Base-by-base conservation (phyloP, 2,113 vertebrate species). In the Oryzias woworae region DNA sequence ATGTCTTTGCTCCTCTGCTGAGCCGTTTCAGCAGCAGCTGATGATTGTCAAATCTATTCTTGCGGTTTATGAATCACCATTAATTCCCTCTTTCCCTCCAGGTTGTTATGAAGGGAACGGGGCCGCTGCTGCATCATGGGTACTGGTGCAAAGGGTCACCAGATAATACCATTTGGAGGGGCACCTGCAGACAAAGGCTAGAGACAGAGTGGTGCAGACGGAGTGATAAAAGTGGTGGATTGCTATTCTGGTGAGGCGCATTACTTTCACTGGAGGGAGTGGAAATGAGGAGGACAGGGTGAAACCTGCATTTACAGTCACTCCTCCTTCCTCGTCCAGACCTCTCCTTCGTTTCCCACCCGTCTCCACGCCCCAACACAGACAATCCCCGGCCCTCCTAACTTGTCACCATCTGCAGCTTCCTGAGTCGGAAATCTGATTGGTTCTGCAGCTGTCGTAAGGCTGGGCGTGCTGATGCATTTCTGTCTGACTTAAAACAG, bases 261-360 rank as follows among this genome's bases (percentile, higher is more conserved):
- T 66, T 50, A 83, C 76, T 86, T 78, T 87, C 80, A 58, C 76
- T 84, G 49, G 69, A 36, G 31, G 44, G 65, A 47, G 66, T 41
- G 60, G 6, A 58, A 22, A 24, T 31, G 10, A 13, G n/a, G 59
- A 72, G 58, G 51, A 69, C 54, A 46, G 4, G 26, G 22, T 54
- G 55, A 65, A 62, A 58, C 62, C 31, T 57, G 22, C 14, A 20
- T 41, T 44, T 52, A 47, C 46, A 57, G 41, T 15, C 52, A 62
- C 56, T 74, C 57, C 48, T 67, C 41, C 56, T 56, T 51, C 54
- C 47, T 58, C 18, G 2, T 20, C 59, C 31, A 23, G 10, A 67
- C n/a, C 15, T 52, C 41, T n/a, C 45, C 70, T 64, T 59, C 55
- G 53, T 4, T 77, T 61, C 66, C 77, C 78, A 75, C 78, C 70